Evolutionary conservation across 2,888 invertebrate genomes (phyloP), one percentile per base, ranked within the genome.

Genomic region (Drosophila macrospina): DNA sequence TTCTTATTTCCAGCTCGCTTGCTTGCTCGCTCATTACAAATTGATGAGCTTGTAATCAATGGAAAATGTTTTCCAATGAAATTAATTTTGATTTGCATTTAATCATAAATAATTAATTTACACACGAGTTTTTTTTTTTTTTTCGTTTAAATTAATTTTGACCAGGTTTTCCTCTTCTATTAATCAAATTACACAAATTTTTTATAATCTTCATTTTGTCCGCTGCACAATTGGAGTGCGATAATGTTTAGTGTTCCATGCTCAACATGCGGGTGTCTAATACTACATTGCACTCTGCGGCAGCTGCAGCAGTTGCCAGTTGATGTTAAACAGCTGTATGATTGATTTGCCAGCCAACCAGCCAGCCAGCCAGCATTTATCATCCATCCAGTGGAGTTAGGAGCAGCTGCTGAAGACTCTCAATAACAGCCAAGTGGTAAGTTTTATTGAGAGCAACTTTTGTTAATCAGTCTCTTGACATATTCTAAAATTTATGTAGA

Each of bases 1-100:
- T 62, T 56, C 44, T 41, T 44, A 55, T 61, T 74, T 70, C 4
- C 68, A 70, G 63, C 20, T 39, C 44, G 36, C 28, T 28, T 28
- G 28, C 28, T 28, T 7, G 3, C 45, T 20, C 56, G 52, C 65
- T 73, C 73, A 82, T 83, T 83, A 83, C 62, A 45, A 76, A 86
- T 83, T 80, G 69, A 86, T 83, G 76, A 66, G 74, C 60, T 63
- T 54, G 64, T 69, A 78, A 80, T 78, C 65, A 78, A 50, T 39
- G 52, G 48, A 37, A 39, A 26, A 42, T 15, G 55, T 48, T 36
- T 50, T 60, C 45, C 52, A 45, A 45, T 62, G n/a, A 24, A 76
- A 74, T 69, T 56, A 74, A 64, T 66, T 67, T 55, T 74, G 74
- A 77, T 82, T 80, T 77, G 60, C 54, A 78, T 72, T 63, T 56